These are phyloP conservation scores for Menidia menidia DNA, from an alignment of 2,797 vertebrate species.

Conservation along the genomic window DNA sequence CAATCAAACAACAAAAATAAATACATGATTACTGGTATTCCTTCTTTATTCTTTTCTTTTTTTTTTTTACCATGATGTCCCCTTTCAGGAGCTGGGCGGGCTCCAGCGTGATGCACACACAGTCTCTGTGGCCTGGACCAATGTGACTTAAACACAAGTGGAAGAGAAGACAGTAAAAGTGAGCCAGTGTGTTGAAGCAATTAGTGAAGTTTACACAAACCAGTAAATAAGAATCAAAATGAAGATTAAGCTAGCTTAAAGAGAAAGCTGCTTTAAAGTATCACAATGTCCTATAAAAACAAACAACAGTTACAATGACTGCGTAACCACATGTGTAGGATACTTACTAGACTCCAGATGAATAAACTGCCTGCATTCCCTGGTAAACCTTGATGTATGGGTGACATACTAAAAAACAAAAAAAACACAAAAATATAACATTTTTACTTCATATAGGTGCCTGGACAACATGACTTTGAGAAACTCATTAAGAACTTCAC, in stretches of 20 bases:
- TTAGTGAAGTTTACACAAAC: constrained; percentile 35
- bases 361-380: constrained; percentile 93
- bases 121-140: constrained; percentile 85
- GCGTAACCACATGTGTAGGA: constrained; percentile 23
- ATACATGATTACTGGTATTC: background rate
- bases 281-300: constrained; percentile 19
- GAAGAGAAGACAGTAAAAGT: constrained; percentile 4
- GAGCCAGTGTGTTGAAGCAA: constrained; percentile 30
- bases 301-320: constrained; percentile 18
- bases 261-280: constrained; percentile 31
- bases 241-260: constrained; percentile 23
- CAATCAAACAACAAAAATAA: no score
- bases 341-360: constrained; percentile 96
- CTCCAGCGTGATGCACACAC: constrained; percentile 88
- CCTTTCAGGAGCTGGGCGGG: constrained; percentile 96
- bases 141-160: constrained; percentile 79
- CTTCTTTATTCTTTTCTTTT: background rate
- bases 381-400: constrained; percentile 95
- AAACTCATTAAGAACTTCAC: constrained; percentile 1
- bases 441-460: background rate
- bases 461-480: constrained; percentile 3
- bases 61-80: constrained; percentile 91
- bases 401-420: constrained; percentile 83
- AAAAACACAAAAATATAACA: constrained; percentile 5
- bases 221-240: constrained; percentile 22